A percentile compares a stretch with the other conserved stretches of the same genome.
phyloP scores from a whole-genome alignment of 2,888 invertebrate species.

The Calameuta idolon region DNA sequence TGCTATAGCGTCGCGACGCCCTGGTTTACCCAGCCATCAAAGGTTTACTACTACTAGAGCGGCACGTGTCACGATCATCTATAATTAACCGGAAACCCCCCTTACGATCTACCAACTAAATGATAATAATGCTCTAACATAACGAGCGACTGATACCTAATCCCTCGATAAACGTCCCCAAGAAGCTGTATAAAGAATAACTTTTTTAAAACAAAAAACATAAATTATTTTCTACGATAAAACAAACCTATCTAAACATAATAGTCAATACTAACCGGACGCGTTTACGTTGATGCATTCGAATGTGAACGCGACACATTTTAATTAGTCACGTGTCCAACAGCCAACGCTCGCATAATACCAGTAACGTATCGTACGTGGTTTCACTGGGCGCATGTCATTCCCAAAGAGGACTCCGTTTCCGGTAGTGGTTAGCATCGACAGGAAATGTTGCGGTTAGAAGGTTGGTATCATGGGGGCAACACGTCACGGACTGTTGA shows the following conservation, averaged over 20 bases:
- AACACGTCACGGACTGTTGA: constrained; percentile 45
- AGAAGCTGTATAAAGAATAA: background rate
- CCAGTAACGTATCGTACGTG: background rate
- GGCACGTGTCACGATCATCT: background rate
- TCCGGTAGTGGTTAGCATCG: constrained; percentile 24
- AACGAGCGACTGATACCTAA: background rate
- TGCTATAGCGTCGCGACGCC: background rate
- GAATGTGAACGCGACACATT: background rate
- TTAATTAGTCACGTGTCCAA: background rate
- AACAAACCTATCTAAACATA: background rate
- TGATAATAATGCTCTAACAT: background rate
- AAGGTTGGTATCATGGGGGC: constrained; percentile 29
- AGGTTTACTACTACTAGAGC: background rate
- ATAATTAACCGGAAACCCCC: background rate
- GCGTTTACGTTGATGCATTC: background rate
- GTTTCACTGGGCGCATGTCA: background rate
- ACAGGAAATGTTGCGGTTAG: constrained; percentile 47
- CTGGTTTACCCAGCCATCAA: background rate
- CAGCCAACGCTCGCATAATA: background rate
- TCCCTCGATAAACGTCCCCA: background rate
- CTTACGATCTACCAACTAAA: background rate
- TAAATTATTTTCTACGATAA: background rate
- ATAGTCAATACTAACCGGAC: background rate
- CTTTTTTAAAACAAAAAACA: background rate
- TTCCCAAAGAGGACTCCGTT: background rate